Conservation (phyloP, 2,113 vertebrate genomes). For the Phycodurus eques region DNA sequence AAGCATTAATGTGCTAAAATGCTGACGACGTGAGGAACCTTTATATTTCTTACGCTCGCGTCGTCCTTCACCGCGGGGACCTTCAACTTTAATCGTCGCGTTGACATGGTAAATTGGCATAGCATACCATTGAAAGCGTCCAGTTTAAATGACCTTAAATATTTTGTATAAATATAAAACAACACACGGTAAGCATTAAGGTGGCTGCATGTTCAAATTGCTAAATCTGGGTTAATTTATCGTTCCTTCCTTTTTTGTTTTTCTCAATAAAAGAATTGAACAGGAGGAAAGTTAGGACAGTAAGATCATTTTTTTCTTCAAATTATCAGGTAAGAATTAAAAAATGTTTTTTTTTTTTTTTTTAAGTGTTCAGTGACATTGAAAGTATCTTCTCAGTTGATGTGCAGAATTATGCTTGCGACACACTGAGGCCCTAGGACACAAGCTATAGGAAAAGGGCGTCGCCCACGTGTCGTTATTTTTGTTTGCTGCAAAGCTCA, state of each 20-base stretch:
- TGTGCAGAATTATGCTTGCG: too few relatives aligned
- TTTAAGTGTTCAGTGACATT: too few relatives aligned
- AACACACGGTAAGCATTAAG: neutral
- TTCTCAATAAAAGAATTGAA: too few relatives aligned
- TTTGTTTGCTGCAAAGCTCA: conserved; percentile 26
- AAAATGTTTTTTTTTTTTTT: too few relatives aligned
- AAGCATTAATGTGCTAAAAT: conserved; percentile 45
- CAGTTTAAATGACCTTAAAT: neutral
- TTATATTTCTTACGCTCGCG: conserved; percentile 27
- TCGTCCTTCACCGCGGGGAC: conserved; percentile 27
- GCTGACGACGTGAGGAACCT: conserved; percentile 25
- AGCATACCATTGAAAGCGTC: neutral
- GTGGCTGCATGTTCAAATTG: neutral
- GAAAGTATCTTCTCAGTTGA: too few relatives aligned
- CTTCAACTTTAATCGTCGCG: neutral
- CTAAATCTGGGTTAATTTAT: neutral
- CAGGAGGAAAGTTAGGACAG: too few relatives aligned
- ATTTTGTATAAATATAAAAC: neutral
- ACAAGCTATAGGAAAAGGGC: too few relatives aligned
- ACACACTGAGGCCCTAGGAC: too few relatives aligned
- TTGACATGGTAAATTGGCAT: neutral
- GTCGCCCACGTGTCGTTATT: too few relatives aligned
- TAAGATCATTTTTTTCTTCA: too few relatives aligned
- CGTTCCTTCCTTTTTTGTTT: neutral
- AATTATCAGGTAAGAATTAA: too few relatives aligned